phyloP scores from a whole-genome alignment of 2,113 vertebrate genomes.

The Myrmecophaga tridactyla region DNA sequence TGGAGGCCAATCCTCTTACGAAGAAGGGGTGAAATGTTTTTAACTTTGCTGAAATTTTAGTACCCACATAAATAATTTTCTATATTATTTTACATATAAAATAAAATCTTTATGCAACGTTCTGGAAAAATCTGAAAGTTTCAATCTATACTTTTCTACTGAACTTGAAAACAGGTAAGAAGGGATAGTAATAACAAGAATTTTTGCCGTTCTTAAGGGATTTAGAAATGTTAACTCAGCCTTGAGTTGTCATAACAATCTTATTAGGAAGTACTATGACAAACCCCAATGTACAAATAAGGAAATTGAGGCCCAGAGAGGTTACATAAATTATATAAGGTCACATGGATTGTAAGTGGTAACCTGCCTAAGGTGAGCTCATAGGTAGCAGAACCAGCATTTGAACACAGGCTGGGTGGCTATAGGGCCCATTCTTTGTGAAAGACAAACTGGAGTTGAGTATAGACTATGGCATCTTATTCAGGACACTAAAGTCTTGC shows the following conservation, averaged over 20 bases:
- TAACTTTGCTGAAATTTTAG: neutral
- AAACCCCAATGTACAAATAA: neutral
- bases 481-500: too few relatives aligned
- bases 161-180: neutral
- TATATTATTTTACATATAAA: neutral
- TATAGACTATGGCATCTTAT: too few relatives aligned
- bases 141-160: neutral
- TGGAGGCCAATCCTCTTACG: neutral
- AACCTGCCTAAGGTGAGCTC: neutral
- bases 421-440: neutral
- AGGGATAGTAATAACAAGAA: neutral
- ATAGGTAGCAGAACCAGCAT: neutral
- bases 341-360: neutral
- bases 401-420: neutral
- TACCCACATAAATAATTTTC: neutral
- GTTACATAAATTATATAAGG: neutral
- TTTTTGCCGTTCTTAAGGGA: neutral
- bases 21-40: neutral
- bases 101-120: neutral
- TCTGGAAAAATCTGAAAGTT: neutral
- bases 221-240: neutral
- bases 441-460: too few relatives aligned
- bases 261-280: neutral
- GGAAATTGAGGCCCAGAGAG: too few relatives aligned
- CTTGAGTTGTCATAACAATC: neutral